Base-by-base conservation (phyloP, 2,113 vertebrate species). In the Hylia prasina region DNA sequence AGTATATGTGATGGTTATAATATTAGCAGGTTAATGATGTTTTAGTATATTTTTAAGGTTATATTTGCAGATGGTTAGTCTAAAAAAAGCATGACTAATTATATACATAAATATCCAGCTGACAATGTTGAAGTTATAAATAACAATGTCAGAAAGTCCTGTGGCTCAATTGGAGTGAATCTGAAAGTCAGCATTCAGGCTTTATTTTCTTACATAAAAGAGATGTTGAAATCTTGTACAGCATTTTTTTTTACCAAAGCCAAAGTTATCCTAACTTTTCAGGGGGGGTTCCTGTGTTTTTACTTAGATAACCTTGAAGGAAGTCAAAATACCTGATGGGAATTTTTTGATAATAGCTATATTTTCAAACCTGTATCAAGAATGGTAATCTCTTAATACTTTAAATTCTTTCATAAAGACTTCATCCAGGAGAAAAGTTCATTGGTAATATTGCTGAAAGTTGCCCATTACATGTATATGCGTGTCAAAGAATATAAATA, bases 91-190 rank as follows among this genome's bases (percentile, higher is more conserved):
- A 42, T 20, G 37, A 56, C 23, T 57, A 61, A 35, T 65, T 75
- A 45, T n/a, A 91, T n/a, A 57, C 9, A 8, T 35, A 63, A 25
- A 79, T 63, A 84, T 48, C 27, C 93, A 88, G 76, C 53, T 88
- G 51, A 84, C 25, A 96, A 58, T 40, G 42, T n/a, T 73, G 56
- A 65, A 64, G 23, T 57, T 93, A 80, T 64, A 96, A 97, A 89
- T 35, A 72, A 66, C 19, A 71, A 57, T 25, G 63, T 70, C 63
- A 68, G 37, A 96, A 96, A 94, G 86, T 22, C 33, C 24, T 89
- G 57, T 77, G 77, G 50, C 71, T 97, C 77, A 90, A 83, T 91
- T 79, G 31, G 84, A 80, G 61, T 85, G 93, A 94, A 71, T 87
- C 81, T 96, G 92, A 97, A 96, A 95, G 93, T 61, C 27, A 90